Evolutionary conservation across 2,797 vertebrate species (phyloP), one percentile per base, ranked within the genome.

Genomic region (Acrossocheilus fasciatus): DNA sequence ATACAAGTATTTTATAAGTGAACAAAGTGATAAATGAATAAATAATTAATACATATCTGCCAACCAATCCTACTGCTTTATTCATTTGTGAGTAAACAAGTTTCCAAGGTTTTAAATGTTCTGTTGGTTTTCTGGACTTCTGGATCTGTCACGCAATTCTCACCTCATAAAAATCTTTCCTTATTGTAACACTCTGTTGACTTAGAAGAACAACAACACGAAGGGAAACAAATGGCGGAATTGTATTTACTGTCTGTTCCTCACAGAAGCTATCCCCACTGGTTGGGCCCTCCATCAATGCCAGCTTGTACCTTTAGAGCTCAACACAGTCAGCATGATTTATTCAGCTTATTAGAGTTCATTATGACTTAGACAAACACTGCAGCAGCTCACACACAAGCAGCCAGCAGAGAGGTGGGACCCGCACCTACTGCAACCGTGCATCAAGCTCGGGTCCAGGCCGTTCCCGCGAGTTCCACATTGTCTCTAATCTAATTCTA

Each of bases 401-500:
- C 68, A 43, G 68, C 62, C 80, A 82, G 77, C 54, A 79, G 83
- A 83, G 81, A 86, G 80, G 59, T 81, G 79, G 59, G 70, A 81
- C 59, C 57, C 30, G 57, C 54, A 66, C 43, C 70, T 86, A 66
- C 70, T 81, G 77, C 57, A 34, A 39, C 34, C 10, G 68, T 26
- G 77, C 57, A 86, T 81, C 84, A 75, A 86, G 68, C 80, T 41
- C 26, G 34, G 91, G 94, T 95, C 94, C 95, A 90, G 94, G 92
- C 87, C 91, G 91, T 90, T 92, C 92, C 92, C 87, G 12, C 69
- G 59, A 87, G 89, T 92, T 92, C 90, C 34, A 47, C 92, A 94
- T 95, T 94, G 94, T 95, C 92, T 96, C 95, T 95, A 95, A 96
- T 96, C 94, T 93, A 96, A 95, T 95, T 95, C 94, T 96, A 94